These are phyloP conservation scores for Euphydryas editha DNA, from an alignment of 2,888 invertebrate species.

Conservation along the genomic window DNA sequence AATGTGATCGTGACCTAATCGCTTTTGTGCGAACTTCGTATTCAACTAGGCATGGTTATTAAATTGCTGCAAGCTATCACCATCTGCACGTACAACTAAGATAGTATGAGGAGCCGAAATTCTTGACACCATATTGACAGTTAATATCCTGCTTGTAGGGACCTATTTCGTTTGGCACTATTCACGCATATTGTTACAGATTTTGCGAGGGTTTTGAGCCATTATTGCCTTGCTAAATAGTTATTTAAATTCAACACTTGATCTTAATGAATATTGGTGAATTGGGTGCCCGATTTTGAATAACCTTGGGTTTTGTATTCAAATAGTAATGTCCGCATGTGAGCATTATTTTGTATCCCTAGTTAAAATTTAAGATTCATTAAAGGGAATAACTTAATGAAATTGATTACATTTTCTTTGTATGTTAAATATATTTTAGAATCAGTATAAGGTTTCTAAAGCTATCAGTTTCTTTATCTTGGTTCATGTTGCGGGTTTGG, in stretches of 20 bases:
- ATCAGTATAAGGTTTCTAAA: too few relatives aligned
- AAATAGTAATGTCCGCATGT: not conserved
- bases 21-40: constrained; percentile 41
- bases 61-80: constrained; percentile 72
- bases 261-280: constrained; percentile 52
- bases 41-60: constrained; percentile 55
- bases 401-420: too few relatives aligned
- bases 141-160: constrained; percentile 15
- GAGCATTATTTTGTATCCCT: constrained; percentile 21
- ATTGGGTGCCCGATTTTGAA: constrained; percentile 36
- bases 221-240: constrained; percentile 66
- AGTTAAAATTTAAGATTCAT: constrained; percentile 6
- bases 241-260: constrained; percentile 66
- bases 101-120: constrained; percentile 27
- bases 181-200: constrained; percentile 24
- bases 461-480: too few relatives aligned
- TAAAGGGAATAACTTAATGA: not conserved
- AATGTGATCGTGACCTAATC: constrained; percentile 45
- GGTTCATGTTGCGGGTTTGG: too few relatives aligned
- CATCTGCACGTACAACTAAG: constrained; percentile 54
- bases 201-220: constrained; percentile 30
- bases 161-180: constrained; percentile 11
- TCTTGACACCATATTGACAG: constrained; percentile 20
- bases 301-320: constrained; percentile 12
- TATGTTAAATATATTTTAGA: too few relatives aligned